Evolutionary conservation across 1,140 invertebrate species (phyloP).

Genomic region (Neotoxoptera formosana): DNA sequence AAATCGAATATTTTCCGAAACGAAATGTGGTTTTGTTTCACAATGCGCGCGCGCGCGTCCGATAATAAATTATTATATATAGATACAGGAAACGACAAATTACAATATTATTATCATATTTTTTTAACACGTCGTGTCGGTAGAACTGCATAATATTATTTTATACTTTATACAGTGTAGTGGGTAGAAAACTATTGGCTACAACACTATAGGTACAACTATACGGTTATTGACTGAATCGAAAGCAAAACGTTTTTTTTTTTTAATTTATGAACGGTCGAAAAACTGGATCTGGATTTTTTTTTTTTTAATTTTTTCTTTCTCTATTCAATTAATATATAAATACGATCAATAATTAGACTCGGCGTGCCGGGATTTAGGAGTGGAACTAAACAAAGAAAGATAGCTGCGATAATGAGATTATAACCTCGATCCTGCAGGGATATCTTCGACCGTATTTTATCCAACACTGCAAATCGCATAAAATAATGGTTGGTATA

Average conservation of each 20-base stretch:
- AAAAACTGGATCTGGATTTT: too few species aligned
- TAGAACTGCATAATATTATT: background rate
- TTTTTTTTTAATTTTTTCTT: too few species aligned
- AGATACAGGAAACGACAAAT: background rate
- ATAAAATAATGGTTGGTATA: too few species aligned
- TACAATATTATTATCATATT: background rate
- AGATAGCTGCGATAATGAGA: too few species aligned
- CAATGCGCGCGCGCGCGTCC: background rate
- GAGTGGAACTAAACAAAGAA: too few species aligned
- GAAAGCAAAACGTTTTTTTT: background rate
- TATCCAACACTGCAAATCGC: too few species aligned
- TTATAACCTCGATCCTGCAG: too few species aligned
- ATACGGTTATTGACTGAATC: background rate
- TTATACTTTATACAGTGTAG: background rate
- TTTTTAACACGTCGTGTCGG: background rate
- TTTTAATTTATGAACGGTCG: background rate
- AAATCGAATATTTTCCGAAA: background rate
- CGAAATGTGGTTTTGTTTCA: background rate
- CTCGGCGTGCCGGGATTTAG: too few species aligned
- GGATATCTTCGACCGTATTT: too few species aligned
- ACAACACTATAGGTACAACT: too few species aligned
- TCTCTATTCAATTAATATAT: too few species aligned
- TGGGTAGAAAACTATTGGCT: background rate
- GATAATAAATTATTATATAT: background rate
- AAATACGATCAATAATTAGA: too few species aligned